Percentiles rank a stretch among this genome's conserved stretches.
phyloP scores from a whole-genome alignment of 64 coral and sea anemone genomes.

The Orbicella faveolata region DNA sequence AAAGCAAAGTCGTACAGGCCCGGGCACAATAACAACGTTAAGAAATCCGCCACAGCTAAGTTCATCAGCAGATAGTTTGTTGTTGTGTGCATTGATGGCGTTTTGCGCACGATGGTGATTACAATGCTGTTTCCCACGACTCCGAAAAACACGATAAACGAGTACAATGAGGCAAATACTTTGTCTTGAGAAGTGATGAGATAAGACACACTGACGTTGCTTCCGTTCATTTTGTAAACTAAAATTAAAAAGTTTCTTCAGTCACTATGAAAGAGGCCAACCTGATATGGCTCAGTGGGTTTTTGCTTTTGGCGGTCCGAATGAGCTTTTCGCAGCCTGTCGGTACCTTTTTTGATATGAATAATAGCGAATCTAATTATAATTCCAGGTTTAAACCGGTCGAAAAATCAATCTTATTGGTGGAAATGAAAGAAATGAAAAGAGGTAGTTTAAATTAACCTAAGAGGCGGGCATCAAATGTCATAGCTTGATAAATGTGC shows the following conservation, averaged over 20 bases:
- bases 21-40: constrained; percentile 31
- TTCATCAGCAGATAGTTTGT: constrained; percentile 40
- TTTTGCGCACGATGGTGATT: constrained; percentile 12
- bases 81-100: constrained; percentile 36
- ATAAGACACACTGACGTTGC: neutral
- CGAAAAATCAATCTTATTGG: neutral
- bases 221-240: neutral
- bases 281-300: no score
- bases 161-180: constrained; percentile 33
- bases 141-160: constrained; percentile 35
- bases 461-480: no score
- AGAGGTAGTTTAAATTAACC: no score
- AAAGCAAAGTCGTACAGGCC: constrained; percentile 8
- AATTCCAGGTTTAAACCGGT: neutral
- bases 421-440: no score
- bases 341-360: neutral
- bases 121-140: constrained; percentile 16
- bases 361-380: neutral
- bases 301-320: no score
- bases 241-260: neutral
- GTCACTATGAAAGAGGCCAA: no score
- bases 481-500: no score
- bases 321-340: neutral
- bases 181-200: neutral
- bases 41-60: constrained; percentile 38